These are phyloP conservation scores for Microcebus ravelobensis DNA, from an alignment of 2,113 vertebrate genomes.

Conservation along the genomic window DNA sequence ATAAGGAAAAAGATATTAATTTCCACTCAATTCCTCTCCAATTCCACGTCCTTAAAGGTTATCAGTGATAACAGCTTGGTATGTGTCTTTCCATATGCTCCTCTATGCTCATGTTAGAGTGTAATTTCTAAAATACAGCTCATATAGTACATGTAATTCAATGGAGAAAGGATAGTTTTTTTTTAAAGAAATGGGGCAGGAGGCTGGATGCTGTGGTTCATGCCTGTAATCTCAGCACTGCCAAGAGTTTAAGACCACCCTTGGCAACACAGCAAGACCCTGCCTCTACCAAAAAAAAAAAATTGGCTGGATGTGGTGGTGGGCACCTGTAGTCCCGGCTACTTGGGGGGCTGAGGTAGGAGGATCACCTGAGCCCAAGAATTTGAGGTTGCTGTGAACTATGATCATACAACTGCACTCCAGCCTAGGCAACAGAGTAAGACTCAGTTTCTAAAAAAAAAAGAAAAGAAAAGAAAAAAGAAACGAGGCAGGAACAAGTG, in stretches of 20 bases:
- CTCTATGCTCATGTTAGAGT: not conserved
- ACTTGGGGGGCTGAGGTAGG: too few species aligned
- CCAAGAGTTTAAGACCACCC: too few species aligned
- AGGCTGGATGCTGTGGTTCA: not conserved
- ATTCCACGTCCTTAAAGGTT: not conserved
- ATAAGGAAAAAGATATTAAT: constrained; percentile 14
- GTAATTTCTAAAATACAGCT: not conserved
- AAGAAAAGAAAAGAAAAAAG: not conserved
- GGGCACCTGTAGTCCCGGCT: too few species aligned
- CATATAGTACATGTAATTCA: not conserved
- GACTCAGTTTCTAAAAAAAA: too few species aligned
- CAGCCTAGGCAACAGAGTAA: too few species aligned
- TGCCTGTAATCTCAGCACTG: too few species aligned
- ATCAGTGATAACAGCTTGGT: not conserved
- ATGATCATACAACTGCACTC: too few species aligned
- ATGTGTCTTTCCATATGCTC: not conserved
- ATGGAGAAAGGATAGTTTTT: not conserved
- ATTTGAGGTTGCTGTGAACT: too few species aligned
- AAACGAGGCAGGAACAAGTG: not conserved
- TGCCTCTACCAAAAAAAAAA: too few species aligned
- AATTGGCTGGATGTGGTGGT: too few species aligned
- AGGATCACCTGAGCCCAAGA: too few species aligned
- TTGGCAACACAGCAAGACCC: too few species aligned
- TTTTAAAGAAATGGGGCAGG: not conserved
- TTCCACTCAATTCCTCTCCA: not conserved